Conservation (phyloP, 2,888 invertebrate species). For the Spicauda simplicius region DNA sequence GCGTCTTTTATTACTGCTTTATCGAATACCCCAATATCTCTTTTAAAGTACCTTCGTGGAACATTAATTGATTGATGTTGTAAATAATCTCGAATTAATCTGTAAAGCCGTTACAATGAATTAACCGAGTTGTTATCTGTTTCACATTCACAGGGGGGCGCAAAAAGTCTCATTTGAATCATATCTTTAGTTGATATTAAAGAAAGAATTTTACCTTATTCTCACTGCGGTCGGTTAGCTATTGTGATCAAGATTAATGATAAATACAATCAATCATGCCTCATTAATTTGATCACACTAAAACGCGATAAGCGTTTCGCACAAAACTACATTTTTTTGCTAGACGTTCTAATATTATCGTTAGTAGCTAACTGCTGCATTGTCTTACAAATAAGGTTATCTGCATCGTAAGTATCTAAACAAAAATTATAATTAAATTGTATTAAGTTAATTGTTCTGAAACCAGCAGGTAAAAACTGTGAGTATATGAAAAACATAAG, state of each 20-base stretch:
- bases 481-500: not conserved
- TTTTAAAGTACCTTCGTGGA: slow-evolving; percentile 28
- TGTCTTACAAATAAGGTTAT: slow-evolving; percentile 27
- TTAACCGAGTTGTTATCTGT: slow-evolving; percentile 46
- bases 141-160: slow-evolving; percentile 54
- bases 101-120: slow-evolving; percentile 50
- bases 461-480: not conserved
- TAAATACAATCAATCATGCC: slow-evolving; percentile 37
- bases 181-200: slow-evolving; percentile 28
- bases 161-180: slow-evolving; percentile 43
- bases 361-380: slow-evolving; percentile 17
- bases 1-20: slow-evolving; percentile 17
- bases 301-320: slow-evolving; percentile 33
- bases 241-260: slow-evolving; percentile 35
- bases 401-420: not conserved
- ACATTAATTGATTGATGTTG: slow-evolving; percentile 41
- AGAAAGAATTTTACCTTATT: slow-evolving; percentile 39
- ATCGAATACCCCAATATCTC: slow-evolving; percentile 27
- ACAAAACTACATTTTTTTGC: slow-evolving; percentile 25
- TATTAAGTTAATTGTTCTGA: slow-evolving; percentile 10
- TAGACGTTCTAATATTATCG: slow-evolving; percentile 22
- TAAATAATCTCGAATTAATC: slow-evolving; percentile 47
- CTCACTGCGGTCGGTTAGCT: slow-evolving; percentile 38
- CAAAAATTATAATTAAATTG: slow-evolving; percentile 7
- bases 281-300: slow-evolving; percentile 33